Percentiles rank a stretch among this genome's conserved stretches.
phyloP scores from a whole-genome alignment of 37 sponge, comb jelly and placozoan species.

The Halisarca cf. caerulea region DNA sequence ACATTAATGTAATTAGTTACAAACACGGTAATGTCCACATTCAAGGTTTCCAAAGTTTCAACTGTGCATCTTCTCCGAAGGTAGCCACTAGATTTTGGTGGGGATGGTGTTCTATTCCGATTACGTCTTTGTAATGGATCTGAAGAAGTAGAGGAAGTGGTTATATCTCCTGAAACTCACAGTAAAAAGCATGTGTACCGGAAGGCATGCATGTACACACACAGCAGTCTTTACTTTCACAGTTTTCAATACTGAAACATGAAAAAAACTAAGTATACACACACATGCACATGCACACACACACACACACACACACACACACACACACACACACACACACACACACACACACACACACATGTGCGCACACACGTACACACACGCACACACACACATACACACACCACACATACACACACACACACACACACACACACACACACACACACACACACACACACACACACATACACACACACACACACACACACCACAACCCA shows the following conservation, averaged over 20 bases:
- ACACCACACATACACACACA: not conserved
- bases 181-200: too few relatives aligned
- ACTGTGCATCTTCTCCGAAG: constrained; percentile 83
- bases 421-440: not conserved
- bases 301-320: too few relatives aligned
- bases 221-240: not conserved
- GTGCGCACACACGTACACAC: not conserved
- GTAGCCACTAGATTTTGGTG: constrained; percentile 96
- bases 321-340: not conserved
- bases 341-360: not conserved
- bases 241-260: not conserved
- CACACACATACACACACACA: constrained; percentile 19
- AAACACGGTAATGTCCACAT: too few relatives aligned
- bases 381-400: not conserved
- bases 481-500: constrained; percentile 26
- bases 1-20: too few relatives aligned
- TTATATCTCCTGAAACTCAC: not conserved
- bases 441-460: constrained; percentile 24
- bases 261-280: not conserved
- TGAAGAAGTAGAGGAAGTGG: not conserved
- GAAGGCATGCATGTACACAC: not conserved
- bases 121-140: constrained; percentile 92
- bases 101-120: constrained; percentile 95
- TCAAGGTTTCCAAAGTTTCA: constrained; percentile 96
- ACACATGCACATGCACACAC: not conserved